phyloP scores from a whole-genome alignment of 2,113 vertebrate species.

The Pangasianodon gigas region DNA sequence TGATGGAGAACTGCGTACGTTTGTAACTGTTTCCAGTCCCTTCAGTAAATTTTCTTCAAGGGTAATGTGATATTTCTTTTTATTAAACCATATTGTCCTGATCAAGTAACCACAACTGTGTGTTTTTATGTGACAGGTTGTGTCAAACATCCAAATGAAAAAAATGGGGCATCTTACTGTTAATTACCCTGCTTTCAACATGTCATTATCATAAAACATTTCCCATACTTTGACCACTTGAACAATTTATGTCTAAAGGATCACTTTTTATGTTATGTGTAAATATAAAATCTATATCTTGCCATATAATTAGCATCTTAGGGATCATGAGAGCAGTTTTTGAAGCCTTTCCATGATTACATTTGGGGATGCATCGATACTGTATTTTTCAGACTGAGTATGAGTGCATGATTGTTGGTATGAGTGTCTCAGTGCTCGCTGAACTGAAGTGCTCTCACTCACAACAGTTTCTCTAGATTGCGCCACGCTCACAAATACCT shows the following conservation, averaged over 20 bases:
- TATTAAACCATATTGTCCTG: background rate
- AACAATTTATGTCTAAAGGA: background rate
- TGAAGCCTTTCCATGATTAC: background rate
- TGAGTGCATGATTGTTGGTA: background rate
- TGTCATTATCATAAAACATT: background rate
- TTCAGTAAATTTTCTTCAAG: background rate
- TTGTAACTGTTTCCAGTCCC: background rate
- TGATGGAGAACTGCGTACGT: background rate
- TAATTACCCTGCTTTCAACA: background rate
- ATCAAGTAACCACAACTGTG: background rate
- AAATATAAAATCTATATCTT: background rate
- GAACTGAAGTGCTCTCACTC: too few species aligned
- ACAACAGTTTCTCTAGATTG: too few species aligned
- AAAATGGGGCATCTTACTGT: background rate
- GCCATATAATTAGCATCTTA: background rate
- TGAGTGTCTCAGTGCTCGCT: background rate
- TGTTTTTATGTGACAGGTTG: background rate
- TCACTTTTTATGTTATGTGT: background rate
- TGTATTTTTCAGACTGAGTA: background rate
- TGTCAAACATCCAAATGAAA: background rate
- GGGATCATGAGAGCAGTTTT: background rate
- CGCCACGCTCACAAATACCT: too few species aligned
- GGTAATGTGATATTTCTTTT: background rate
- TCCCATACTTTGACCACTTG: background rate
- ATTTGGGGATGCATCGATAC: background rate